phyloP scores from a whole-genome alignment of 2,888 invertebrate species.

The Drosophila lacicola region DNA sequence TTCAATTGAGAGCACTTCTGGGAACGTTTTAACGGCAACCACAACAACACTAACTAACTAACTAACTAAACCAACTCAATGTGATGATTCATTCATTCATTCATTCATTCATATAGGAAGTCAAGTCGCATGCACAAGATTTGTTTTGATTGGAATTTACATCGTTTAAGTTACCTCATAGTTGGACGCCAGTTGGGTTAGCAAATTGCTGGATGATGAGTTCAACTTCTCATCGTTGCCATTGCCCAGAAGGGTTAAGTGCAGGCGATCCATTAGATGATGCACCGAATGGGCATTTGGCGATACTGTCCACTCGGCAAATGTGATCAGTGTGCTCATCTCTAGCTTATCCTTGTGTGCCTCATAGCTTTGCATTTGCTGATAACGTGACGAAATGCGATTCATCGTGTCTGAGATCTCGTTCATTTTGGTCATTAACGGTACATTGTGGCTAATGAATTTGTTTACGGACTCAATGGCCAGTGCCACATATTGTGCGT shows the following conservation, averaged over 20 bases:
- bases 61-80: slow-evolving; percentile 33
- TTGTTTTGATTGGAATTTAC: slow-evolving; percentile 33
- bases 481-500: slow-evolving; percentile 80
- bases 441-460: slow-evolving; percentile 83
- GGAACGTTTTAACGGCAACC: slow-evolving; percentile 31
- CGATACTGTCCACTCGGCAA: slow-evolving; percentile 89
- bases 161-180: slow-evolving; percentile 75
- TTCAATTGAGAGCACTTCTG: slow-evolving; percentile 56
- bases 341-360: slow-evolving; percentile 87
- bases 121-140: slow-evolving; percentile 19
- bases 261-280: slow-evolving; percentile 88
- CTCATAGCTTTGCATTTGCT: slow-evolving; percentile 88
- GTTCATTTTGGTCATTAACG: slow-evolving; percentile 87
- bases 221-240: slow-evolving; percentile 82
- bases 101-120: slow-evolving; percentile 36
- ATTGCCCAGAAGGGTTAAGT: slow-evolving; percentile 86
- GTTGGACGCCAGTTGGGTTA: slow-evolving; percentile 65
- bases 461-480: slow-evolving; percentile 82
- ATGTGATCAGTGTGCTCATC: slow-evolving; percentile 88
- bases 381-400: slow-evolving; percentile 87
- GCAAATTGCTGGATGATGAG: slow-evolving; percentile 61
- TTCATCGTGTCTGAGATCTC: slow-evolving; percentile 88
- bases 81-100: slow-evolving; percentile 28
- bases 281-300: slow-evolving; percentile 89
- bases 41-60: slow-evolving; percentile 24